A percentile compares a stretch with the other conserved stretches of the same genome.
phyloP scores from a whole-genome alignment of 2,797 vertebrate genomes.

The Anas capensis region DNA sequence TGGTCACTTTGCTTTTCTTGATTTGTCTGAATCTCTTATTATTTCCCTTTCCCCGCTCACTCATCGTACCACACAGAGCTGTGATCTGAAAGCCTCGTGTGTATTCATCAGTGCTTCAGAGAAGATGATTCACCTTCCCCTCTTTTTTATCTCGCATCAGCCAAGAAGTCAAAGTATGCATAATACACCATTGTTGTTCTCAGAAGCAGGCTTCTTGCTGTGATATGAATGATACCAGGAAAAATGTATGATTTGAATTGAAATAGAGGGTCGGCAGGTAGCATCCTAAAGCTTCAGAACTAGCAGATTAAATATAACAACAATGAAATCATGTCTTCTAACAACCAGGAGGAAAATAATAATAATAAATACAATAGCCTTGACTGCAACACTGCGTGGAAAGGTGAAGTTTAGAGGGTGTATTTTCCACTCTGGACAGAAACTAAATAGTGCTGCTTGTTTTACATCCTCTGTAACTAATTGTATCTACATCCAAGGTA shows the following conservation, averaged over 20 bases:
- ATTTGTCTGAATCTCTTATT: background rate
- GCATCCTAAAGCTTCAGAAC: background rate
- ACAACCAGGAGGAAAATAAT: background rate
- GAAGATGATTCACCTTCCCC: conserved; percentile 56
- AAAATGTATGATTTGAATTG: conserved; percentile 11
- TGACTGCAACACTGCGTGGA: accelerated
- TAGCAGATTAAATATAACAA: background rate
- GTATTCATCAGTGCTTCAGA: conserved; percentile 35
- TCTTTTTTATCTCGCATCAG: conserved; percentile 58
- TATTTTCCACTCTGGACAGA: background rate
- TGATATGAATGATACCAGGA: background rate
- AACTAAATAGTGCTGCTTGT: background rate
- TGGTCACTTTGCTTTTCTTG: background rate
- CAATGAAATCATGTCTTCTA: background rate
- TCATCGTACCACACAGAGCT: background rate
- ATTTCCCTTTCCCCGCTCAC: background rate
- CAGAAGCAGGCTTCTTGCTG: background rate
- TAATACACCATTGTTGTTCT: conserved; percentile 44
- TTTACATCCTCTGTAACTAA: background rate
- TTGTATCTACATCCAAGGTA: background rate
- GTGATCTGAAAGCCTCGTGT: background rate
- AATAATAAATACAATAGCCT: background rate
- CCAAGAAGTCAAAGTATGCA: conserved; percentile 50
- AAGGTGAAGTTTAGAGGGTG: background rate
- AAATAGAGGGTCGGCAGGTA: background rate